These are phyloP conservation scores for Hippocampus kuda DNA, from an alignment of 2,797 vertebrate genomes.

Conservation along the genomic window DNA sequence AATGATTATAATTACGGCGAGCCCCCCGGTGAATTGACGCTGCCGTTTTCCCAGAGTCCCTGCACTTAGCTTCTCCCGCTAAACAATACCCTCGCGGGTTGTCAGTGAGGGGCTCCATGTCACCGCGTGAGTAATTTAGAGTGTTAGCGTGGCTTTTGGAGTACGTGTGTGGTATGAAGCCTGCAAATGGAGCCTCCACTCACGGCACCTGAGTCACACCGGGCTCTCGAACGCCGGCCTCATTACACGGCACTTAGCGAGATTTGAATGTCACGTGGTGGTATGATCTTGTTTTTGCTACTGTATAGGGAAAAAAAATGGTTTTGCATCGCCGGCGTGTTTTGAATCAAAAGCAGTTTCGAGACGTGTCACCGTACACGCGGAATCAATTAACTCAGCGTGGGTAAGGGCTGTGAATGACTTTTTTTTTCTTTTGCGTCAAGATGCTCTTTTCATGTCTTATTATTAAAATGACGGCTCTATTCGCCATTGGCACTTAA, in stretches of 20 bases:
- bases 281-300: slow-evolving; percentile 5
- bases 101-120: slow-evolving; percentile 35
- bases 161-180: slow-evolving; percentile 41
- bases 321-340: not conserved
- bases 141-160: slow-evolving; percentile 30
- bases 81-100: slow-evolving; percentile 18
- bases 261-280: slow-evolving; percentile 34
- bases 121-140: slow-evolving; percentile 35
- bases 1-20: not conserved
- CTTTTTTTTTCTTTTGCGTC: too few relatives aligned
- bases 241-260: slow-evolving; percentile 37
- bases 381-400: too few relatives aligned
- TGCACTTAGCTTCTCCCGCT: slow-evolving; percentile 26
- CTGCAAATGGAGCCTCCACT: slow-evolving; percentile 45
- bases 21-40: not conserved
- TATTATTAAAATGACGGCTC: too few relatives aligned
- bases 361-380: not conserved
- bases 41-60: slow-evolving; percentile 1
- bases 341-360: not conserved
- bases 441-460: too few relatives aligned
- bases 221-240: slow-evolving; percentile 20
- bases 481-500: too few relatives aligned
- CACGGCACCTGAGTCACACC: slow-evolving; percentile 30
- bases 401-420: not conserved
- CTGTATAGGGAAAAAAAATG: not conserved